Evolutionary conservation across 2,113 vertebrate genomes (phyloP), one percentile per base, ranked within the genome.

Genomic region (Sclerurus mexicanus): DNA sequence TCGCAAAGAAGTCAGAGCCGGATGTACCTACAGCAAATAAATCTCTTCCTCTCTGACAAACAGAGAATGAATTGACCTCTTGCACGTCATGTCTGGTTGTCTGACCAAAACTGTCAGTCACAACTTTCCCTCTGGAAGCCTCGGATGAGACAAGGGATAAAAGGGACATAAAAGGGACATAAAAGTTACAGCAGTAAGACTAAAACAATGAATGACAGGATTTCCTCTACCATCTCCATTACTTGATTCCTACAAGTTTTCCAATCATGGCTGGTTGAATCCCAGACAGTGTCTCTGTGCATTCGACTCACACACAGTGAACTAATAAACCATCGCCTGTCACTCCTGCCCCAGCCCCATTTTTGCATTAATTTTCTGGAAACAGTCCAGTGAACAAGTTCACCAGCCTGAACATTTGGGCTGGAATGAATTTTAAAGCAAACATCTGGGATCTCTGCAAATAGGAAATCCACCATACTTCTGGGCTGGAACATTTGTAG

Each of bases 1-100:
- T 94, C 35, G 72, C 93, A 93, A 93, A 96, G 89, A 89, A 96
- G 85, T 56, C 92, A 83, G 53, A 94, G 95, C 92, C 96, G 97
- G 97, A 97, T 96, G 93, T 96, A 97, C 94, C 96, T 93, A 95
- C 93, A 93, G 96, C 97, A 97, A 96, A 97, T 97, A 96, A 97
- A 97, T 96, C 95, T 95, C 96, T 97, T 97, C 96, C 97, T 97
- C 91, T 94, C 96, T 95, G 92, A 97, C 96, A 96, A 91, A 96
- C 95, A 96, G 89, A 96, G 96, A 89, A 96, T 88, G 75, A 96
- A 93, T 93, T 94, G 89, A 94, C 94, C 95, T 93, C 87, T 96
- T 96, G 96, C 94, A 94, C 85, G 88, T 94, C 90, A 93, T 90
- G 88, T 96, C 92, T 96, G 82, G 86, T 91, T 71, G 91, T 93